These are phyloP conservation scores for Cephalopholis sonnerati DNA, from an alignment of 2,113 vertebrate species.

Conservation along the genomic window DNA sequence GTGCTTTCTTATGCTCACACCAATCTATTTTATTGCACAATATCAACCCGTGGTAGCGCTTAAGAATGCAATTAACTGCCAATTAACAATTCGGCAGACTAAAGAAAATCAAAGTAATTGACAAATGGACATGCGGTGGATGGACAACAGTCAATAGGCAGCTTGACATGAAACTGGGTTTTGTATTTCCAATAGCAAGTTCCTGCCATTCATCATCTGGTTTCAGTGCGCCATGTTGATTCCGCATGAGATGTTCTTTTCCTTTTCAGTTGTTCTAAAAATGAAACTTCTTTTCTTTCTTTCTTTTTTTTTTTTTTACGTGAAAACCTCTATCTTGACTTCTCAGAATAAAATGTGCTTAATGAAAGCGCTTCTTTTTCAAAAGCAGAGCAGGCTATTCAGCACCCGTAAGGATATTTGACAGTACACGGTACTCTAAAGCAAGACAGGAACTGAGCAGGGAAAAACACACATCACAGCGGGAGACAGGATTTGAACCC, in stretches of 20 bases:
- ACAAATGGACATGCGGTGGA: not conserved
- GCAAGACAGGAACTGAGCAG: not conserved
- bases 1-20: not conserved
- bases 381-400: not conserved
- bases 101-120: slow-evolving; percentile 32
- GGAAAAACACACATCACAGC: slow-evolving; percentile 47
- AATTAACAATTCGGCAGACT: slow-evolving; percentile 21
- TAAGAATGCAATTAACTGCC: slow-evolving; percentile 18
- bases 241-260: not conserved
- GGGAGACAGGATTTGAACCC: slow-evolving; percentile 16
- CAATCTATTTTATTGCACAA: not conserved
- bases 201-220: not conserved
- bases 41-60: not conserved
- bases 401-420: slow-evolving; percentile 7
- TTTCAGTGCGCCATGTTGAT: not conserved
- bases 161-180: not conserved
- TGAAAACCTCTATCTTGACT: not conserved
- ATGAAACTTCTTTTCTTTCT: not conserved
- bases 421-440: not conserved
- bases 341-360: not conserved
- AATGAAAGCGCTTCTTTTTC: not conserved
- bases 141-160: not conserved
- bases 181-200: not conserved
- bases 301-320: not conserved
- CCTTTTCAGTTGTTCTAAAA: not conserved